Base-by-base conservation (phyloP, 2,113 vertebrate genomes). In the Lepidothrix coronata region DNA sequence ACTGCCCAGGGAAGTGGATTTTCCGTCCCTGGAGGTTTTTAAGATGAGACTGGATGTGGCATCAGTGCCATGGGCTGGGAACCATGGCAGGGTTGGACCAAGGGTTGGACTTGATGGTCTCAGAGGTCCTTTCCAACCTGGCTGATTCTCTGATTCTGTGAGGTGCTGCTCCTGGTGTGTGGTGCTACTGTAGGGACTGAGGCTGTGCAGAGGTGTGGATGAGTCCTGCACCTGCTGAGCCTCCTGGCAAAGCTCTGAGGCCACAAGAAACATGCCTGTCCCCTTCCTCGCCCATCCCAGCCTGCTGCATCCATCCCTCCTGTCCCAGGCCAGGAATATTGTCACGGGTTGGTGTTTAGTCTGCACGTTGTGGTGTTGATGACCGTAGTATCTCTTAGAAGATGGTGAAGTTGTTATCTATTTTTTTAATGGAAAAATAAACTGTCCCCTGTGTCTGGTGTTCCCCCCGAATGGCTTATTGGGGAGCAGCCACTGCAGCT, bases 401-500 rank as follows among this genome's bases (percentile, higher is more conserved):
- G 95, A 39, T 75, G 55, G 97, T 98, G 97, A 74, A 89, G 94
- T 96, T 46, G 24, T 94, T 92, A 52, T 67, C 39, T 97, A 96
- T 95, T 96, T 97, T 97, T 98, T 93, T 96, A 96, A 95, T 91
- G 89, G 94, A 67, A 82, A 85, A 98, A 96, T 97, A 97, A 97
- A 97, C 70, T 44, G 66, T 82, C 4, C 90, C 81, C 44, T 4
- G 3, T 11, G 44, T 33, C 44, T 52, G 33, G 54, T 43, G 77
- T 48, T 22, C 28, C 41, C 21, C 21, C 1, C 0, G 3, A 22
- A 9, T 12, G 33, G 59, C 51, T 95, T 31, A 2, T 0, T n/a
- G 33, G 7, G 74, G 61, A 17, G 17, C n/a, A 73, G 65, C 61
- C 62, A 31, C 37, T 33, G 65, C 48, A 58, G 76, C 81, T 54